These are phyloP conservation scores for Macrochelys suwanniensis DNA, from an alignment of 2,797 vertebrate genomes.

Conservation along the genomic window DNA sequence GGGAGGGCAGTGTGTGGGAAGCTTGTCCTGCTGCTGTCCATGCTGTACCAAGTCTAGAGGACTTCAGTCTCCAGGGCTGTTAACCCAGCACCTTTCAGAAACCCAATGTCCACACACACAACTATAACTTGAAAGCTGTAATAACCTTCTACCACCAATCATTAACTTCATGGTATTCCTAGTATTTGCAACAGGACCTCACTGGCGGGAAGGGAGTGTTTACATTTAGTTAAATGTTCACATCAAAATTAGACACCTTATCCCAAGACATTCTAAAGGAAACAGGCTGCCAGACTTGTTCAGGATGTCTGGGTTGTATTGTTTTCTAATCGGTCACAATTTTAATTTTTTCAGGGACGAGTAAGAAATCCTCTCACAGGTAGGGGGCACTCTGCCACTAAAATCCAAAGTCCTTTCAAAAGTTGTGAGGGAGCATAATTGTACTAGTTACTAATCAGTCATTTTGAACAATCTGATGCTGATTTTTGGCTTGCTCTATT, in stretches of 20 bases:
- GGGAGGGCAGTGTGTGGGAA: neutral
- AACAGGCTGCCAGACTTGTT: neutral
- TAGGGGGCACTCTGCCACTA: conserved; percentile 55
- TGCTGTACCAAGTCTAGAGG: neutral
- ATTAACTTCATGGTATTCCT: neutral
- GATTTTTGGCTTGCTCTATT: neutral
- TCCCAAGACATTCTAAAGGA: neutral
- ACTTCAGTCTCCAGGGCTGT: neutral
- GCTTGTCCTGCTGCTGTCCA: neutral
- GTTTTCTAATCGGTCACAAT: neutral
- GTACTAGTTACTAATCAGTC: neutral
- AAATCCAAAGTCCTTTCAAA: neutral
- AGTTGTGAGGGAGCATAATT: neutral
- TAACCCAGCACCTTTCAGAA: neutral
- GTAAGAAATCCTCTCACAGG: neutral
- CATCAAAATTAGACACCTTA: neutral
- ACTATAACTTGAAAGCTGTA: rapidly evolving
- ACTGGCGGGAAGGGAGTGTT: neutral
- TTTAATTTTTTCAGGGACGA: neutral
- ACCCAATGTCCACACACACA: neutral
- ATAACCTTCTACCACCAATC: neutral
- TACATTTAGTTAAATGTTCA: neutral
- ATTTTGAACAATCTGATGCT: neutral
- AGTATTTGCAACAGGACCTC: neutral
- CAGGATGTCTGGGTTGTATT: neutral